Evolutionary conservation across 2,797 vertebrate genomes (phyloP).

Genomic region (Crocodylus rhombifer): DNA sequence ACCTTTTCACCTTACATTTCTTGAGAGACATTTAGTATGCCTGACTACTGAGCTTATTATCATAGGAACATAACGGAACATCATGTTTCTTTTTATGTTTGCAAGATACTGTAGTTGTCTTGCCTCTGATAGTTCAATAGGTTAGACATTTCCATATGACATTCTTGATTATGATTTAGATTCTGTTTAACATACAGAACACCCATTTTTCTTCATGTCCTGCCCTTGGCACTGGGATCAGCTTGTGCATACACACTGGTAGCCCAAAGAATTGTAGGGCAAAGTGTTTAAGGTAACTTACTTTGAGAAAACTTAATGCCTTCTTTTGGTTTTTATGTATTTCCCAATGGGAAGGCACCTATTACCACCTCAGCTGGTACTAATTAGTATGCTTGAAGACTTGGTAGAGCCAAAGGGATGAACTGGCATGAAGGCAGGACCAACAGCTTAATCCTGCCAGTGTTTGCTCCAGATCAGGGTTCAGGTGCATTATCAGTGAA

Average conservation of each 20-base stretch:
- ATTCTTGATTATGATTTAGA: background rate
- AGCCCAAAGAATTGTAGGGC: background rate
- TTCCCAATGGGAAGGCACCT: background rate
- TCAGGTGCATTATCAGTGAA: background rate
- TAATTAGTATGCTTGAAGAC: background rate
- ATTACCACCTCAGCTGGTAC: background rate
- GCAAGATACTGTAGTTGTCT: background rate
- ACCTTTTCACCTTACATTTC: conserved; percentile 1
- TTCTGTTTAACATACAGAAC: background rate
- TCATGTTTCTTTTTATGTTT: background rate
- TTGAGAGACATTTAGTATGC: background rate
- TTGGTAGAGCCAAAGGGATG: background rate
- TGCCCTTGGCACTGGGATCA: background rate
- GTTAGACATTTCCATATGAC: background rate
- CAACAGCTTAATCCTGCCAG: background rate
- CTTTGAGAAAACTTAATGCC: background rate
- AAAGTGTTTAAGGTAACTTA: background rate
- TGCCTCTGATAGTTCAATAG: background rate
- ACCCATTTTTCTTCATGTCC: background rate
- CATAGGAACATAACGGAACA: background rate
- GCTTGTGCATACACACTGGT: background rate
- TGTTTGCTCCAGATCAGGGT: conserved; percentile 1
- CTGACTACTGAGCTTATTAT: background rate
- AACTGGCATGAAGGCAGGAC: background rate
- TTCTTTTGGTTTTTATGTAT: background rate